Percentiles rank a stretch among this genome's conserved stretches.
phyloP scores from a whole-genome alignment of 2,797 vertebrate species.

The Emydoidea blandingii region DNA sequence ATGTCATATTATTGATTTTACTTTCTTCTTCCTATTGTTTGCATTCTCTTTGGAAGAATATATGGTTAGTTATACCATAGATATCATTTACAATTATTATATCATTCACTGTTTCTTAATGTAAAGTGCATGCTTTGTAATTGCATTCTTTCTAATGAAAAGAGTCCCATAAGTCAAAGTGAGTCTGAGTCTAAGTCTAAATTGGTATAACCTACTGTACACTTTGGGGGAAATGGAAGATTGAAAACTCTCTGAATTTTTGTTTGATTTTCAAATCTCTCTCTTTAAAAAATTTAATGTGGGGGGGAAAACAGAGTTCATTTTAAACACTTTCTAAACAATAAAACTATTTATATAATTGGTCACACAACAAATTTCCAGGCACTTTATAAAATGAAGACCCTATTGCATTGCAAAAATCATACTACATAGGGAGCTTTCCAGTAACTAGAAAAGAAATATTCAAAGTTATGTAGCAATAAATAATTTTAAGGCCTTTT shows the following conservation, averaged over 20 bases:
- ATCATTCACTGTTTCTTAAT: conserved; percentile 72
- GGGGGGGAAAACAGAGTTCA: conserved; percentile 50
- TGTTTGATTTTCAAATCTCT: conserved; percentile 60
- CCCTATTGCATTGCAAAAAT: conserved; percentile 45
- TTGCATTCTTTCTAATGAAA: conserved; percentile 49
- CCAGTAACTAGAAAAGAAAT: conserved; percentile 48
- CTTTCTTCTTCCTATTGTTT: conserved; percentile 80
- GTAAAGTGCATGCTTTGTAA: conserved; percentile 60
- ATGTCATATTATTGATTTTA: conserved; percentile 82
- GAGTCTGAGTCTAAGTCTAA: background rate
- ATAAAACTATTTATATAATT: conserved; percentile 67
- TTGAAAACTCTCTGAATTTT: conserved; percentile 60
- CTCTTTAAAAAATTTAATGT: conserved; percentile 65
- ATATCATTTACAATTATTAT: conserved; percentile 73
- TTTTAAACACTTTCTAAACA: conserved; percentile 72
- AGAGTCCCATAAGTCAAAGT: conserved; percentile 54
- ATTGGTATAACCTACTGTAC: conserved; percentile 57
- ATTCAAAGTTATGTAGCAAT: conserved; percentile 14
- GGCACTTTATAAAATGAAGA: conserved; percentile 57
- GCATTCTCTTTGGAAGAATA: conserved; percentile 72
- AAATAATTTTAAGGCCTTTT: background rate
- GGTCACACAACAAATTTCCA: conserved; percentile 63
- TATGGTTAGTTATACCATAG: conserved; percentile 64
- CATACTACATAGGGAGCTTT: background rate
- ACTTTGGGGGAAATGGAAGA: conserved; percentile 54